Percentiles rank a stretch among this genome's conserved stretches.
phyloP scores from a whole-genome alignment of 2,888 invertebrate species.

The Rotaria socialis region DNA sequence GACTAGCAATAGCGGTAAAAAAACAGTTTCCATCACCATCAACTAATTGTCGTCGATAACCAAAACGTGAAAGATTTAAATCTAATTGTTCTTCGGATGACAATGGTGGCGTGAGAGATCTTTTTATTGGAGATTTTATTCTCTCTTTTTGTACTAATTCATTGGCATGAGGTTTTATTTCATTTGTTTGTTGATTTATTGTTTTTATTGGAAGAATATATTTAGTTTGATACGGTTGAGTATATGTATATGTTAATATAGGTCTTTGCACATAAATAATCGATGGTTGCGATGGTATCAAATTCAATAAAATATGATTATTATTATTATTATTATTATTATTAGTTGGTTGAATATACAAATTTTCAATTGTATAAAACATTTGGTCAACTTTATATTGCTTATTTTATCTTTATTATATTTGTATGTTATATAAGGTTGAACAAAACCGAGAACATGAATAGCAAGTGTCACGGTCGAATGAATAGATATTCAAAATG shows the following conservation, averaged over 20 bases:
- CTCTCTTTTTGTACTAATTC: not conserved
- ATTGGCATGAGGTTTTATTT: not conserved
- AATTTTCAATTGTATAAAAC: not conserved
- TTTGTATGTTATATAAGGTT: not conserved
- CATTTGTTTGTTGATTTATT: not conserved
- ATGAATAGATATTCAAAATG: not conserved
- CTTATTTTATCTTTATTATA: not conserved
- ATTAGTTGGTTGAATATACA: not conserved
- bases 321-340: not conserved
- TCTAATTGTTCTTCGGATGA: slow-evolving; percentile 11
- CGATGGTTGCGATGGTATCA: not conserved
- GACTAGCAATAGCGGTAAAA: slow-evolving; percentile 33
- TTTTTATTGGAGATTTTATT: not conserved
- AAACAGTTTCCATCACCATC: slow-evolving; percentile 33
- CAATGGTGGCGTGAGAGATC: not conserved
- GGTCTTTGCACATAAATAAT: not conserved
- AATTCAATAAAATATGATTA: not conserved
- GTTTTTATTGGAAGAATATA: not conserved
- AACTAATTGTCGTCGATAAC: slow-evolving; percentile 8
- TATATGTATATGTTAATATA: not conserved
- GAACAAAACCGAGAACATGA: not conserved
- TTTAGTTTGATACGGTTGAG: not conserved
- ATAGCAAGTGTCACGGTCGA: not conserved
- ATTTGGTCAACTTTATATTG: not conserved
- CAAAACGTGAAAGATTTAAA: not conserved